phyloP scores from a whole-genome alignment of 2,113 vertebrate genomes.

The Orientallactaga bullata region DNA sequence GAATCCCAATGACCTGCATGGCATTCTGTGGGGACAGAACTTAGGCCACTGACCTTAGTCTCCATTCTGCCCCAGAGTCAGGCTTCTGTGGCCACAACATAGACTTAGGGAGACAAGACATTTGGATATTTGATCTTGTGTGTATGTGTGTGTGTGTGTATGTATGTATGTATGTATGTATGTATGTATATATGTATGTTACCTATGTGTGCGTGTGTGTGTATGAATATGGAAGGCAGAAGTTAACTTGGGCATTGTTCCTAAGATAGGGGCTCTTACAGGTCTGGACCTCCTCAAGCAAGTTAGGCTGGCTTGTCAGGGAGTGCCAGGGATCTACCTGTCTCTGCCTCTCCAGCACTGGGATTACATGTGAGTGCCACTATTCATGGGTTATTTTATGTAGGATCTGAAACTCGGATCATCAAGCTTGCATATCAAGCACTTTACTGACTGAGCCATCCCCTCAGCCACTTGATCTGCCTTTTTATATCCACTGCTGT shows the following conservation, averaged over 20 bases:
- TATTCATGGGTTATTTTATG: background rate
- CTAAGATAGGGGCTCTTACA: background rate
- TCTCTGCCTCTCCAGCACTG: background rate
- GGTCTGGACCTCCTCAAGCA: background rate
- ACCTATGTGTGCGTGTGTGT: background rate
- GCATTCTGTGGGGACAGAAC: slow-evolving; percentile 88
- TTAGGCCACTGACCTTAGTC: background rate
- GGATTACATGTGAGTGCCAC: background rate
- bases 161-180: background rate
- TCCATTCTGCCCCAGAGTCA: too few relatives aligned
- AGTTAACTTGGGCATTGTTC: background rate
- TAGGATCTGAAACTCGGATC: background rate
- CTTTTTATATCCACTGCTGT: background rate
- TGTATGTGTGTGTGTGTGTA: background rate
- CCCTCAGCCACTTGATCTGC: background rate
- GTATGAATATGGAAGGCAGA: background rate
- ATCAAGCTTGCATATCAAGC: background rate
- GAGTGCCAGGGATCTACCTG: background rate
- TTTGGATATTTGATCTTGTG: background rate
- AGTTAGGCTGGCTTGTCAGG: background rate
- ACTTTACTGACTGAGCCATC: background rate
- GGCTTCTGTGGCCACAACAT: background rate
- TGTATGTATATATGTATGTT: background rate
- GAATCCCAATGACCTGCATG: slow-evolving; percentile 97
- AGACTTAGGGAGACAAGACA: background rate